Evolutionary conservation across 2,888 invertebrate species (phyloP), one percentile per base, ranked within the genome.

Genomic region (Pyrocoelia pectoralis): DNA sequence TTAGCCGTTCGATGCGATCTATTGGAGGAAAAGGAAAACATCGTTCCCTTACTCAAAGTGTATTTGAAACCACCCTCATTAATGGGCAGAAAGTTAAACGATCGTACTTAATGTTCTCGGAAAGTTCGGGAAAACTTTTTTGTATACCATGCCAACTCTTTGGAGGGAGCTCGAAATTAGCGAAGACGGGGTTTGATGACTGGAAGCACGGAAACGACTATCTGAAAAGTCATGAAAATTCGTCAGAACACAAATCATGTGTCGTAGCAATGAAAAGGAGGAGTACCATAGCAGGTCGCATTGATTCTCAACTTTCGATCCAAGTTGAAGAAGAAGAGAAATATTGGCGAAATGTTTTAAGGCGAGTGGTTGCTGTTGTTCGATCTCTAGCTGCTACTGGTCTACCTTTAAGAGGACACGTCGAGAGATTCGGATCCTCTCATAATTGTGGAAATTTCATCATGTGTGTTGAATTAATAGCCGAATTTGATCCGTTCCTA

Each of bases 361-460:
- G 6, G 15, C 10, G 41, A 4, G 41, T 13, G 2, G 15, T 43
- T n/a, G 9, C 8, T 6, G 15, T 13, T 12, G 10, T 13, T 13
- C 41, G 41, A 4, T n/a, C 40, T n/a, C 52, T 71, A 59, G 57
- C 65, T 41, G 52, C 60, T 18, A 50, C 69, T 40, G 70, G 71
- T 53, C 58, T 70, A 8, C 46, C 69, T 46, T 65, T 68, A 38
- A 56, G 65, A 61, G 69, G 67, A 51, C 38, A 63, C 12, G 54
- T 67, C 65, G 72, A 77, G 65, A 70, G 50, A 33, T 69, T 77
- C 65, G 68, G 70, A 43, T 59, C 58, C 6, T 19, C 33, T 18
- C 48, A 70, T 33, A 76, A 70, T 69, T 24, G 24, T 6, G 74
- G 74, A 41, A 77, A 77, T 55, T 76, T 69, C 65, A 52, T 74